Conservation (phyloP, 1,140 invertebrate species). For the Pseudobourletiella spinata region DNA sequence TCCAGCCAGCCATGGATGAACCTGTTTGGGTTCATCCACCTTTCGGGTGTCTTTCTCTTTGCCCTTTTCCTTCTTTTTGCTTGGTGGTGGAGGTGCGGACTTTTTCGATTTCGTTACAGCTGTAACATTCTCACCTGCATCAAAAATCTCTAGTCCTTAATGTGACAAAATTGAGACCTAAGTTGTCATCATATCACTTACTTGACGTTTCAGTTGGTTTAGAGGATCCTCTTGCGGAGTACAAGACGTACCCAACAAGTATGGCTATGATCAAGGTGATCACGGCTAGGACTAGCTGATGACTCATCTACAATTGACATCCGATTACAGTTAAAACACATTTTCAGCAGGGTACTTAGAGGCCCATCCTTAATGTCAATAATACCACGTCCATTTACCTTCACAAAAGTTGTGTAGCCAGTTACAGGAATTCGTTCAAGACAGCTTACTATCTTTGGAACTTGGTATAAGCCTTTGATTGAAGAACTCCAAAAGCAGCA, state of each 20-base stretch:
- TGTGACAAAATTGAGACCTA: not conserved
- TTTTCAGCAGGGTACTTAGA: not conserved
- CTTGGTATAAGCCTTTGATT: too few species aligned
- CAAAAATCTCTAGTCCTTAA: not conserved
- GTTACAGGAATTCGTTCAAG: too few species aligned
- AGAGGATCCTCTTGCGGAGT: not conserved
- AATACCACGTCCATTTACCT: too few species aligned
- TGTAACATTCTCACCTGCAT: not conserved
- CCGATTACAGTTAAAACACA: too few species aligned
- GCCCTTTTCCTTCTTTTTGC: not conserved
- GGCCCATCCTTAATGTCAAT: too few species aligned
- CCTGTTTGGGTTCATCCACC: slow-evolving; percentile 42
- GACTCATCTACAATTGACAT: not conserved
- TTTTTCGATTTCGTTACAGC: slow-evolving; percentile 2
- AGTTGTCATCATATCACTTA: not conserved
- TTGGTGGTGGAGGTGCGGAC: not conserved
- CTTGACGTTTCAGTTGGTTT: not conserved
- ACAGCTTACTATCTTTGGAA: too few species aligned
- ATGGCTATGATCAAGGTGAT: not conserved
- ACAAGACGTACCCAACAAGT: not conserved
- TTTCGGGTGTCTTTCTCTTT: not conserved
- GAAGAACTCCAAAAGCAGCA: too few species aligned
- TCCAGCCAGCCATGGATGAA: slow-evolving; percentile 63
- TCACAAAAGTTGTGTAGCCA: too few species aligned
- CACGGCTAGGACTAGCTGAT: not conserved